Evolutionary conservation across 2,888 invertebrate species (phyloP).

Genomic region (Microctonus aethiopoides): DNA sequence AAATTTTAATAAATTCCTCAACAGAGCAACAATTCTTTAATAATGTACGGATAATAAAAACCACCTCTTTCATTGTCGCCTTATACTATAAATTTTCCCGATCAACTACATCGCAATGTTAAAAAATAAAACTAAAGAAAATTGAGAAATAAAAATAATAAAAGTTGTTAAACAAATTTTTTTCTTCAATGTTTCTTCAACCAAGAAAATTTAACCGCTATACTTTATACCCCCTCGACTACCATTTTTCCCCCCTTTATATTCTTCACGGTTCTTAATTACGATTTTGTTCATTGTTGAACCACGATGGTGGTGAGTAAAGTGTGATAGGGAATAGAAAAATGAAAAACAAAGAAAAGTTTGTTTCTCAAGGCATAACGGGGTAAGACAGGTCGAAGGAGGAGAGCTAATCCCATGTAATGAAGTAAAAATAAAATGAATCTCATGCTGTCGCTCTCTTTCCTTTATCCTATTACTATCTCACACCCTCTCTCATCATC

Average conservation of each 20-base stretch:
- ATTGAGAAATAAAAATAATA: neutral
- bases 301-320: neutral
- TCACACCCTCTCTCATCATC: neutral
- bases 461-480: neutral
- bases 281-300: conserved; percentile 25
- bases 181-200: conserved; percentile 4
- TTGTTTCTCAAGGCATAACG: conserved; percentile 28
- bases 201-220: conserved; percentile 8
- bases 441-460: conserved; percentile 8
- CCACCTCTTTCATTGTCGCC: neutral
- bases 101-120: conserved; percentile 11
- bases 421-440: conserved; percentile 63
- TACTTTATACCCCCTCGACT: neutral
- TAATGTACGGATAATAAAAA: neutral
- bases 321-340: neutral
- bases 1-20: conserved; percentile 14
- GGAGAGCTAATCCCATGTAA: conserved; percentile 64
- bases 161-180: conserved; percentile 17
- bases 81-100: neutral
- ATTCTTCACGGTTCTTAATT: conserved; percentile 33
- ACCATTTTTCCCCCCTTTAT: conserved; percentile 5
- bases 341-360: conserved; percentile 34
- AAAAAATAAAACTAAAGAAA: neutral
- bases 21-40: neutral
- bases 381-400: conserved; percentile 48